These are phyloP conservation scores for Goniozus legneri DNA, from an alignment of 1,140 invertebrate genomes.

Conservation along the genomic window DNA sequence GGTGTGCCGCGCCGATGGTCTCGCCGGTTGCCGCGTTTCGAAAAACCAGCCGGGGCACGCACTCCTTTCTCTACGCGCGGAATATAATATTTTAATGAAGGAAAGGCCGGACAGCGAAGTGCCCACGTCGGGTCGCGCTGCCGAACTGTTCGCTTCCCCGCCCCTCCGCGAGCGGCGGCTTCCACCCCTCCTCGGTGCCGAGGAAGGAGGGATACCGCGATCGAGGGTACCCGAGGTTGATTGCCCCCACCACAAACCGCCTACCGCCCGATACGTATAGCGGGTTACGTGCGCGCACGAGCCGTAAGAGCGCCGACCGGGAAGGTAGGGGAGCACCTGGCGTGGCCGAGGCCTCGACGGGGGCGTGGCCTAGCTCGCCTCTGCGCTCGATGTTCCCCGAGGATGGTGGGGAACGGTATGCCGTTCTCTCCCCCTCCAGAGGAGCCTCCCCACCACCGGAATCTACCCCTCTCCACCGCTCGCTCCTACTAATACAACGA, in stretches of 20 bases:
- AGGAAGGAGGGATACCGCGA: no score
- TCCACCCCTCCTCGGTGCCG: constrained; percentile 23
- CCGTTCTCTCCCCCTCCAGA: no score
- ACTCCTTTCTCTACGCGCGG: constrained; percentile 26
- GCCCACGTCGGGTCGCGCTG: constrained; percentile 54
- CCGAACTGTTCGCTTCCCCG: constrained; percentile 52
- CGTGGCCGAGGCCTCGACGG: background rate
- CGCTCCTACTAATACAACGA: background rate
- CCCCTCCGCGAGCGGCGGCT: constrained; percentile 39
- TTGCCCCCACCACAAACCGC: constrained; percentile 28
- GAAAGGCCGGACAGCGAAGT: constrained; percentile 55
- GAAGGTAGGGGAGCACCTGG: background rate
- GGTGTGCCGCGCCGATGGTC: constrained; percentile 23
- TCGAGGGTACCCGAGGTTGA: no score
- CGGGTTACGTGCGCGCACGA: no score
- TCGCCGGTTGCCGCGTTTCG: constrained; percentile 23
- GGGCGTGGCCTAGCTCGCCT: background rate
- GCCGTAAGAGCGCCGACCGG: constrained; percentile 8
- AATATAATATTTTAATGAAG: constrained; percentile 54
- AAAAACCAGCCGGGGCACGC: constrained; percentile 22
- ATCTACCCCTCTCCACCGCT: background rate
- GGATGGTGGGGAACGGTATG: no score
- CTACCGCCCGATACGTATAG: no score
- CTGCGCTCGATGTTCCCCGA: no score
- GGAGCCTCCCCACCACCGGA: background rate